Percentiles rank a stretch among this genome's conserved stretches.
Conservation (phyloP, 35 echinoderm and acorn worm genomes). For the Diadema setosum region DNA sequence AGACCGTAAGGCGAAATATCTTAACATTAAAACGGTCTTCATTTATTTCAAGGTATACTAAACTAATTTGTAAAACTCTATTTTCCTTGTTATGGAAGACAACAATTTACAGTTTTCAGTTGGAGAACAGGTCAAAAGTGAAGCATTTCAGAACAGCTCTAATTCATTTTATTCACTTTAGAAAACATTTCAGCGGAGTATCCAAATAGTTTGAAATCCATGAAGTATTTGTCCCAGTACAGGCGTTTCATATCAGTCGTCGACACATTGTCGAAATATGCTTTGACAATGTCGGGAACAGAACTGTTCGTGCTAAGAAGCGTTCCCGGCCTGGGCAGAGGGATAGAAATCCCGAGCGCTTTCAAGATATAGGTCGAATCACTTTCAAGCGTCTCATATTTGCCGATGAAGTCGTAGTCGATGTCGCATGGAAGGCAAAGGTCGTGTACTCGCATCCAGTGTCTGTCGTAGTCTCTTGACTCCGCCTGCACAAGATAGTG, state of each 20-base stretch:
- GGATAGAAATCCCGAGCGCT: not conserved
- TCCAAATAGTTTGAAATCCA: conserved; percentile 67
- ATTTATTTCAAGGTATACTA: no score
- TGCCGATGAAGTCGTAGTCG: conserved; percentile 53
- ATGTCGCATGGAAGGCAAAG: conserved; percentile 67
- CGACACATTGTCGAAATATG: conserved; percentile 24
- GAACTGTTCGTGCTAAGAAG: conserved; percentile 53
- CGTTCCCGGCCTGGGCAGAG: conserved; percentile 38
- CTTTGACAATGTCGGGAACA: not conserved
- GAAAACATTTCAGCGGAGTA: not conserved
- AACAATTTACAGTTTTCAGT: no score
- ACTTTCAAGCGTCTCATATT: conserved; percentile 39
- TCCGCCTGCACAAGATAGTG: not conserved
- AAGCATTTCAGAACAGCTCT: no score
- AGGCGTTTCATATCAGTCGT: not conserved
- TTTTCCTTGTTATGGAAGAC: no score
- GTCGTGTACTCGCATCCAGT: conserved; percentile 38
- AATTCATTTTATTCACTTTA: not conserved
- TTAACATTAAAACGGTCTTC: no score
- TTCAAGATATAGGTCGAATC: conserved; percentile 25
- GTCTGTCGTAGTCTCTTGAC: not conserved
- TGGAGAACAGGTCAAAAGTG: no score
- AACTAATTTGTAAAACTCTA: no score
- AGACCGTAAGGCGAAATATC: no score
- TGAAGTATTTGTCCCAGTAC: conserved; percentile 1